Evolutionary conservation across 2,888 invertebrate species (phyloP), one percentile per base, ranked within the genome.

Genomic region (Papilio gigon): DNA sequence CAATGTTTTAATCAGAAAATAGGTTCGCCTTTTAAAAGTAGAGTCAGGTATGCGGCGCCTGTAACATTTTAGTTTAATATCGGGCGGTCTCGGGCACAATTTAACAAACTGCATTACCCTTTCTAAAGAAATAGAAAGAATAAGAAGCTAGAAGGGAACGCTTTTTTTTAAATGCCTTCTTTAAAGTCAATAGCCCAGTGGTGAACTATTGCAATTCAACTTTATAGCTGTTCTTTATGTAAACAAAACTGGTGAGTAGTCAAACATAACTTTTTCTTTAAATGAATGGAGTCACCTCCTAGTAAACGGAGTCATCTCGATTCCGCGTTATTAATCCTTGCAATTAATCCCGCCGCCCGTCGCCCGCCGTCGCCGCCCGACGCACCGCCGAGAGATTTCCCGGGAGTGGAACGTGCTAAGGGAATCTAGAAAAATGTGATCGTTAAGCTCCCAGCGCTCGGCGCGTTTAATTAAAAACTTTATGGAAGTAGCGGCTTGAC

Each of bases 391-490:
- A 81, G 83, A 88, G 83, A 88, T 88, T 89, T 86, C 87, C 86
- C 84, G 79, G 74, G 86, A 84, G 87, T 78, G 77, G 77, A 78
- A 78, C 77, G 80, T 76, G 79, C 79, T 75, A 81, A 84, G 85
- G 84, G 87, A 84, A 82, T 83, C 83, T 84, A 85, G 87, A 89
- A 89, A 90, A 90, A 89, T 88, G 86, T 79, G 84, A 81, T 88
- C 87, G 86, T 89, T 89, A 88, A 87, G 84, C 80, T 78, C 76
- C 80, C 73, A 74, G 76, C 76, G 81, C 82, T 81, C 77, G 76
- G 78, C 80, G 78, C 76, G 78, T 85, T 90, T 90, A 89, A 90
- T 90, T 90, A 90, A 90, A 89, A 89, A 88, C 83, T 89, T 88
- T 83, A 85, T 82, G 84, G 85, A 83, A 83, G 82, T 81, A 81